Evolutionary conservation across 2,113 vertebrate species (phyloP), one percentile per base, ranked within the genome.

Genomic region (Forbesichthys papilliferus): DNA sequence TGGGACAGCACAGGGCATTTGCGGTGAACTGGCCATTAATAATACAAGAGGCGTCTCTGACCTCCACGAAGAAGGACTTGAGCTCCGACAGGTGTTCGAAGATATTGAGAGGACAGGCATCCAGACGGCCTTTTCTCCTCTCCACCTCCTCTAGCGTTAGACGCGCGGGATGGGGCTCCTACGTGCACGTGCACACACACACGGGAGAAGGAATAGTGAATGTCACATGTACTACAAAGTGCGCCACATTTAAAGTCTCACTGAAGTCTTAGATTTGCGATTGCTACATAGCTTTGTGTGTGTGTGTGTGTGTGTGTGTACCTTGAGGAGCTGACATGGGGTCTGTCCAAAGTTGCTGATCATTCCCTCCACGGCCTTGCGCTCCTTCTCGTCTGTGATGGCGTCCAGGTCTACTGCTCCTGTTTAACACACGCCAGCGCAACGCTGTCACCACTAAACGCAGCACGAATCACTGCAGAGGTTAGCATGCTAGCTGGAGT

Each of bases 291-390:
- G 27, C 27, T 27, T 27, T 64, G 12, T 8, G 9, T 64, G 13
- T 27, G 20, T 1, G 46, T 64, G 12, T 8, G 9, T 64, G 13
- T 27, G 20, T 12, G 11, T 59, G 12, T 13, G 36, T 89, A 98
- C 98, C 95, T 98, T 99, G 46, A 99, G 90, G 9, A 99, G 84
- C 68, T 99, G 98, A 78, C 98, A 99, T 2, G 97, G 98, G 1
- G 97, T 98, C 91, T 98, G 98, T 16, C 98, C 98, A 83, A 99
- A 99, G 93, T 98, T 98, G 81, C 95, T 99, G 91, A 99, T 99
- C 97, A 99, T 99, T 4, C 96, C 97, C 85, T 99, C 98, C 84
- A 99, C 72, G 64, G 97, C 97, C 71, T 98, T 99, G 2, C 96
- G 94, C 89, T 99, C 98, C 74, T 98, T 98, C 78, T 98, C 97